phyloP scores from a whole-genome alignment of 2,888 invertebrate genomes.

The Agonopterix arenella region DNA sequence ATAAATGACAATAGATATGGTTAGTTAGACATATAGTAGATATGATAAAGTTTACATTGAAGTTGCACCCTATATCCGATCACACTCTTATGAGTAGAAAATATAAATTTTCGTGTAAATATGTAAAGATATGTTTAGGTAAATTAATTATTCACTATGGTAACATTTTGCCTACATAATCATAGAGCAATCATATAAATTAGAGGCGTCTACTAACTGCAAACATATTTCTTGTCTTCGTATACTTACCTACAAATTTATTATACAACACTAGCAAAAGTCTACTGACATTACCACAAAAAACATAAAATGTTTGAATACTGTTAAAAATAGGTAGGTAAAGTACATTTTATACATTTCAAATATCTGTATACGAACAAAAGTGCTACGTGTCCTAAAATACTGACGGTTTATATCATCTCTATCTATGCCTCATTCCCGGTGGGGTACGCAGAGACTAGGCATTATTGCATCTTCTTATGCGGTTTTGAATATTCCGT shows the following conservation, averaged over 20 bases:
- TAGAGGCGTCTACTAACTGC: neutral
- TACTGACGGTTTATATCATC: too few relatives aligned
- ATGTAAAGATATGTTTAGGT: slow-evolving; percentile 57
- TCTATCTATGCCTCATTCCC: too few relatives aligned
- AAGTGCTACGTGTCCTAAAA: too few relatives aligned
- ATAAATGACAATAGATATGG: slow-evolving; percentile 34
- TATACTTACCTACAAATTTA: slow-evolving; percentile 2
- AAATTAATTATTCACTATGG: slow-evolving; percentile 62
- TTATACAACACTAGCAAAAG: too few relatives aligned
- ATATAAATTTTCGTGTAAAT: slow-evolving; percentile 63
- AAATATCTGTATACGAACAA: too few relatives aligned
- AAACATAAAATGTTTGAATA: too few relatives aligned
- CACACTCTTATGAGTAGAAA: slow-evolving; percentile 47
- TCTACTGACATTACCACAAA: too few relatives aligned
- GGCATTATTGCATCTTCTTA: too few relatives aligned
- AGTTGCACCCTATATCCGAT: slow-evolving; percentile 49
- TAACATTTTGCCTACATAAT: slow-evolving; percentile 62
- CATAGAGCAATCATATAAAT: slow-evolving; percentile 10
- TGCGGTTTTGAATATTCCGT: too few relatives aligned
- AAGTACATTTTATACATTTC: too few relatives aligned
- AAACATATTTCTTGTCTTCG: neutral
- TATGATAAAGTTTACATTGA: slow-evolving; percentile 35
- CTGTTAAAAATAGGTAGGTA: too few relatives aligned
- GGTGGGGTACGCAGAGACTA: too few relatives aligned
- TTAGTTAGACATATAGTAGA: slow-evolving; percentile 39